These are phyloP conservation scores for Tiaroga cobitis DNA, from an alignment of 2,797 vertebrate genomes.

Conservation along the genomic window DNA sequence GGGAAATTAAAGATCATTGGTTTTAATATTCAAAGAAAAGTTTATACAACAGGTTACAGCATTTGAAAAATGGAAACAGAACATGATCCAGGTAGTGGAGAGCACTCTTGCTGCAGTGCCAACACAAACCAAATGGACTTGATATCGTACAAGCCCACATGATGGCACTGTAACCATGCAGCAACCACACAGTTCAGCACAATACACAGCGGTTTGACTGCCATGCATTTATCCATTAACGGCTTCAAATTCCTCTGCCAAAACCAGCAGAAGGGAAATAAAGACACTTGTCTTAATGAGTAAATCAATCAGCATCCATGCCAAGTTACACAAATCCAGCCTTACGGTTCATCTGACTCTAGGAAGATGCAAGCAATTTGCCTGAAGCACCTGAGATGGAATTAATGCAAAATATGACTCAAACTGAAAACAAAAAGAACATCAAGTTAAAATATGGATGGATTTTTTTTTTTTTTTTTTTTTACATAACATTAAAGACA, in stretches of 20 bases:
- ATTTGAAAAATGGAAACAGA: too few species aligned
- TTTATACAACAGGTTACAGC: too few species aligned
- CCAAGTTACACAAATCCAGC: constrained; percentile 7
- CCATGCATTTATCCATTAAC: background rate
- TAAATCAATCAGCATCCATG: constrained; percentile 15
- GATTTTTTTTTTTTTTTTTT: background rate
- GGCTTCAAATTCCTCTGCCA: constrained; percentile 8
- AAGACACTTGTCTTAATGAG: constrained; percentile 25
- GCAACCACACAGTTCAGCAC: too few species aligned
- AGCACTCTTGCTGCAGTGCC: too few species aligned
- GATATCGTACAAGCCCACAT: background rate
- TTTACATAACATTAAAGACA: background rate
- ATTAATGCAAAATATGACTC: background rate
- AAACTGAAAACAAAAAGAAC: background rate
- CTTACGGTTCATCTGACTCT: background rate
- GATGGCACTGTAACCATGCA: constrained; percentile 22
- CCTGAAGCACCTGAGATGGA: background rate
- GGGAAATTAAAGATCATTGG: too few species aligned
- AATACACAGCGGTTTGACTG: background rate
- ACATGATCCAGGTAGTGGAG: background rate
- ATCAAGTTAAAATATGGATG: background rate
- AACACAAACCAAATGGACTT: too few species aligned
- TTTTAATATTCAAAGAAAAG: too few species aligned
- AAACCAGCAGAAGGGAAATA: constrained; percentile 24
- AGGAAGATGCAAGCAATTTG: background rate